Percentiles rank a stretch among this genome's conserved stretches.
Conservation (phyloP, 2,113 vertebrate genomes). For the sheep (Ovis aries) region ARS-UI_Ramb_v3.0 NC_056071.1:24645501-24646000, state of each 20-base stretch:
- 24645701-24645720: not conserved
- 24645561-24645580: not conserved
- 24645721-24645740: not conserved
- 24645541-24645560: not conserved
- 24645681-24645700: not conserved
- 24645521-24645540: not conserved
- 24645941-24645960: not conserved
- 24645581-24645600: not conserved
- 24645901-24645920: not conserved
- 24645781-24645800: not conserved
- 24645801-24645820: not conserved
- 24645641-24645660: not conserved
- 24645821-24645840: not conserved
- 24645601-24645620: not conserved
- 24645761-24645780: not conserved
- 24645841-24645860: not conserved
- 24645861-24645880: not conserved
- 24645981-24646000: not conserved
- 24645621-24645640: not conserved
- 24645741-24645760: not conserved
- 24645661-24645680: not conserved
- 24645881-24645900: not conserved
- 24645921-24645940: not conserved
- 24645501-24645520: not conserved
- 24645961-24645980: not conserved